Evolutionary conservation across 2,113 vertebrate genomes (phyloP).

Genomic region (Phyllostomus discolor): DNA sequence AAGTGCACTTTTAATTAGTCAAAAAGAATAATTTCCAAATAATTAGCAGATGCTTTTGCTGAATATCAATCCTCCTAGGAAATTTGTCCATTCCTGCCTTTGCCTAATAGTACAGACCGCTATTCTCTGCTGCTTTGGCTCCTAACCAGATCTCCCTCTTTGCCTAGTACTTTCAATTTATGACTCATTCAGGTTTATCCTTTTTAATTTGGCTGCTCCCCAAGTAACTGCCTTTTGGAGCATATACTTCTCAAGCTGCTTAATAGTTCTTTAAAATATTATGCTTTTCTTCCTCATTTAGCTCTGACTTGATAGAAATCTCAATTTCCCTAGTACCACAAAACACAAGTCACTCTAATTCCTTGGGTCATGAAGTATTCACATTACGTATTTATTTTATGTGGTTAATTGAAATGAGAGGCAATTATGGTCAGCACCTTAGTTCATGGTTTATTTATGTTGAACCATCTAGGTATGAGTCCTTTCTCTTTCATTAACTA

Average conservation of each 20-base stretch:
- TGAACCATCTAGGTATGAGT: not conserved
- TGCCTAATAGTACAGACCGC: not conserved
- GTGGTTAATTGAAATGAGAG: not conserved
- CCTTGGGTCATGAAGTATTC: not conserved
- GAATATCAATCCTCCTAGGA: not conserved
- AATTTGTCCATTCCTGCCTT: not conserved
- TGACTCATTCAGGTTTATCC: slow-evolving; percentile 20
- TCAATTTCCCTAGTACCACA: not conserved
- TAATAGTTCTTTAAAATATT: not conserved
- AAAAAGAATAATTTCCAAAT: not conserved
- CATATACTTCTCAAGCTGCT: not conserved
- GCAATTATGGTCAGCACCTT: not conserved
- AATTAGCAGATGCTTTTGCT: not conserved
- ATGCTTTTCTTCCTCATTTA: not conserved
- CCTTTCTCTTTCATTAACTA: not conserved
- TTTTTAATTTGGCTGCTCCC: slow-evolving; percentile 48
- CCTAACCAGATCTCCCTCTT: not conserved
- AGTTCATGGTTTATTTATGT: not conserved
- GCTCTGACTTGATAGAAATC: not conserved
- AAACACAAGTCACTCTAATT: not conserved
- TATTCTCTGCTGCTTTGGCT: not conserved
- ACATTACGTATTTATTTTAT: not conserved
- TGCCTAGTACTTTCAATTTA: not conserved
- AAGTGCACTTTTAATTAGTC: not conserved
- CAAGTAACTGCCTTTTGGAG: slow-evolving; percentile 29